These are phyloP conservation scores for Sebastes kiyomatsui DNA, from an alignment of 2,797 vertebrate genomes.

Conservation along the genomic window DNA sequence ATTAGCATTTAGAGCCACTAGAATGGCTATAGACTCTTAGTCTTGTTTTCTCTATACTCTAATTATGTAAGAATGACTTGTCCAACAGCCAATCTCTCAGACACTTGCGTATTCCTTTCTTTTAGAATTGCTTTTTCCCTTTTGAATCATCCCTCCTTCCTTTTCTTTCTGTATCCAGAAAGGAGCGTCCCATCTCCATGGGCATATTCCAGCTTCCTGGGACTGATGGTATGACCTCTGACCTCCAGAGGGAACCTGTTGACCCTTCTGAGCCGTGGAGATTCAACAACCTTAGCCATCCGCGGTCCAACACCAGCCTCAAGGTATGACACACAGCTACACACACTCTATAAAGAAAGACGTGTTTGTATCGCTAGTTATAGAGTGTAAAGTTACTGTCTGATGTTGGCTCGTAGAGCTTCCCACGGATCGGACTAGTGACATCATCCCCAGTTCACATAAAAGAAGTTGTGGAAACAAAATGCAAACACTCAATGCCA, in stretches of 20 bases:
- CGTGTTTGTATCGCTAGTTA: background rate
- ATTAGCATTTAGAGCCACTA: background rate
- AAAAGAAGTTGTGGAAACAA: conserved; percentile 36
- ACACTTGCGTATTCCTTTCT: background rate
- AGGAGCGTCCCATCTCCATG: conserved; percentile 94
- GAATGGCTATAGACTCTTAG: background rate
- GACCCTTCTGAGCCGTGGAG: conserved; percentile 93
- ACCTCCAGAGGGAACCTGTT: conserved; percentile 83
- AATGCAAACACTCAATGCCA: conserved; percentile 30
- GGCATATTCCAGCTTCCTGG: conserved; percentile 91
- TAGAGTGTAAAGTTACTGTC: conserved; percentile 11
- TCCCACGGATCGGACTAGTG: conserved; percentile 61
- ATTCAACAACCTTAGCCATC: conserved; percentile 90
- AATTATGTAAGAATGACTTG: background rate
- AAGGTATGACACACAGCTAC: conserved; percentile 81
- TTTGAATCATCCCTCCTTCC: background rate
- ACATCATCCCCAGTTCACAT: conserved; percentile 54
- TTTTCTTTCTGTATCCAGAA: conserved; percentile 80
- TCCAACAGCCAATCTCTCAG: background rate
- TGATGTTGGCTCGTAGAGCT: conserved; percentile 20
- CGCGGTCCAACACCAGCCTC: conserved; percentile 92
- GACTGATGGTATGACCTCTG: conserved; percentile 88
- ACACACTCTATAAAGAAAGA: background rate
- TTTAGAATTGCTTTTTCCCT: background rate
- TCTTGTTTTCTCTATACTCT: background rate